Conservation (phyloP, 2,888 invertebrate species). For the Octonoba sinensis region DNA sequence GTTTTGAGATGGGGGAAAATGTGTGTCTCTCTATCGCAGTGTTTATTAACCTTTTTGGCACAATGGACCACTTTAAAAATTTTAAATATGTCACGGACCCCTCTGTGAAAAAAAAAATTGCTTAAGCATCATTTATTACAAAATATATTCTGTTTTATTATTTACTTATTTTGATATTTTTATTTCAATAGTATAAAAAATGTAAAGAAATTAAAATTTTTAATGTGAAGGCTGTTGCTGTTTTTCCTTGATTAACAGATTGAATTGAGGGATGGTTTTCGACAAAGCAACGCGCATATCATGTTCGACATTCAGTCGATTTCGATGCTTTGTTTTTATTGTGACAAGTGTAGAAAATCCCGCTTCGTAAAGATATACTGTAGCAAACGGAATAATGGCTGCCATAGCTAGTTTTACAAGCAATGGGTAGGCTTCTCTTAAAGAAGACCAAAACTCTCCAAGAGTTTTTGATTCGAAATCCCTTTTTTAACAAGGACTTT, state of each 20-base stretch:
- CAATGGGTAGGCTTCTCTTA: slow-evolving; percentile 24
- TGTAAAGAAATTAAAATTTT: too few species aligned
- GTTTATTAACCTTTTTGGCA: slow-evolving; percentile 49
- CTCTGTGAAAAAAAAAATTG: slow-evolving; percentile 49
- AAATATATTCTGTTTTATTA: too few species aligned
- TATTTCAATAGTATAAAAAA: too few species aligned
- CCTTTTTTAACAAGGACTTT: too few species aligned
- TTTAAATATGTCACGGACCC: slow-evolving; percentile 50
- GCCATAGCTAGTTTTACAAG: slow-evolving; percentile 26
- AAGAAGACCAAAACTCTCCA: slow-evolving; percentile 11
- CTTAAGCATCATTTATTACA: slow-evolving; percentile 23
- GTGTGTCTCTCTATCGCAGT: too few species aligned
- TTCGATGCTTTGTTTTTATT: slow-evolving; percentile 21
- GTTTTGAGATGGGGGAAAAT: too few species aligned
- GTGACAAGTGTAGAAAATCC: slow-evolving; percentile 22
- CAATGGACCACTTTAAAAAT: slow-evolving; percentile 49
- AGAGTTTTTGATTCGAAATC: too few species aligned
- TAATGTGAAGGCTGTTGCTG: too few species aligned
- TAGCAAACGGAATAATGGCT: slow-evolving; percentile 23
- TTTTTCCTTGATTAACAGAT: slow-evolving; percentile 18
- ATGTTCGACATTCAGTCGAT: slow-evolving; percentile 22
- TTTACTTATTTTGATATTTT: too few species aligned
- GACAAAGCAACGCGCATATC: slow-evolving; percentile 27
- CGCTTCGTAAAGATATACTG: slow-evolving; percentile 22
- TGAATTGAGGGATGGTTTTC: slow-evolving; percentile 22